Base-by-base conservation (phyloP, 2,888 invertebrate genomes). In the Ennomos fuscantarius region DNA sequence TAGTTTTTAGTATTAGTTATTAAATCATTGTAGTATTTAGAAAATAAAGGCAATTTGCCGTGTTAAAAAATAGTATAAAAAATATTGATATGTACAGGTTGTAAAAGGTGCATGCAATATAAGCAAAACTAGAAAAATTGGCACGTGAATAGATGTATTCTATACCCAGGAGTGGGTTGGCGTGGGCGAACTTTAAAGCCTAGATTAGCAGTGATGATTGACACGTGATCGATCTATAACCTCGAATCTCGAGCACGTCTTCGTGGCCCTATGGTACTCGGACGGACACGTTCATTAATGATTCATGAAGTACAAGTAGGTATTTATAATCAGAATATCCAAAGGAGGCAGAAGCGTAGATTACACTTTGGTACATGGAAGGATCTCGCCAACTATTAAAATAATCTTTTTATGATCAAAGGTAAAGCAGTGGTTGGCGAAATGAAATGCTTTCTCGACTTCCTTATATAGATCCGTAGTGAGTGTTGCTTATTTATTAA, bases 251-350 rank as follows among this genome's bases (percentile, higher is more conserved):
- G 35, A 40, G n/a, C 35, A 52, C 57, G 48, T 44, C 52, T 45
- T 49, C 47, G 33, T 10, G 41, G 45, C 24, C 36, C 45, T 47
- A 59, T 41, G 41, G 15, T 49, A 13, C 37, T 40, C 49, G 36
- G 42, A 39, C 24, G 24, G 24, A 48, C 58, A 49, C 58, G 53
- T 45, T 55, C 63, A 65, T 68, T 62, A 70, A 68, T 69, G 57
- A 68, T 68, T 68, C 66, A 71, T 55, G 15, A 24, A 35, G 35
- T 11, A 45, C 44, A 36, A 31, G 49, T 49, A 59, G 44, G 49
- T 49, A 45, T 32, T 24, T 36, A 53, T 47, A 33, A 32, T 31
- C 24, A 33, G 31, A 8, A n/a, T 43, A 37, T 3, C 24, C 24
- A 3, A 24, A 34, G 5, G 11, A 32, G 31, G 10, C 58, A 58